Percentiles rank a stretch among this genome's conserved stretches.
These are phyloP conservation scores for Eupithecia insigniata DNA, from an alignment of 2,888 invertebrate species.

Conservation along the genomic window DNA sequence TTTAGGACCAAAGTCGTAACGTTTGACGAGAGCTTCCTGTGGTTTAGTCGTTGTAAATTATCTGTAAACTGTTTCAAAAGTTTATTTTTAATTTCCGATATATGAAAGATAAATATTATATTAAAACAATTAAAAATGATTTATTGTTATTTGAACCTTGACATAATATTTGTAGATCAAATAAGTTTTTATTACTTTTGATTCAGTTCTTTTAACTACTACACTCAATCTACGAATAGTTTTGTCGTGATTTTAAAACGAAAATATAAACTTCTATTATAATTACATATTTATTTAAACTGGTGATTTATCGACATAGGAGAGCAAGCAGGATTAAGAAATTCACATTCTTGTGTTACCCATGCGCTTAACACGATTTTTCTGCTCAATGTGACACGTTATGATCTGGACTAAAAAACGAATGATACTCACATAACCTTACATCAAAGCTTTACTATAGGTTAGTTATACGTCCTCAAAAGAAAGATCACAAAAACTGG, in stretches of 20 bases:
- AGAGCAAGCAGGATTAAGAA: neutral
- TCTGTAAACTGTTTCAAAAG: conserved; percentile 40
- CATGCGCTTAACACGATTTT: neutral
- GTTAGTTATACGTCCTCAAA: conserved; percentile 28
- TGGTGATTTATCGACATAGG: neutral
- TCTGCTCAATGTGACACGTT: neutral
- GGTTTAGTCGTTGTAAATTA: conserved; percentile 44
- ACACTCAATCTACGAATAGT: neutral
- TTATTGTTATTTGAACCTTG: conserved; percentile 22
- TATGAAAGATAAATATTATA: conserved; percentile 20
- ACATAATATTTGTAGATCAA: conserved; percentile 8
- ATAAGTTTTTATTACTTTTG: neutral
- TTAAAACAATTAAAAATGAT: conserved; percentile 32
- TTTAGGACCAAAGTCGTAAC: conserved; percentile 43
- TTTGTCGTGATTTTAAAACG: neutral
- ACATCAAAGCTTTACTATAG: conserved; percentile 8
- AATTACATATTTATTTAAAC: too few species aligned
- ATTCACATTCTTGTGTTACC: neutral
- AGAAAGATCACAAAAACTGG: conserved; percentile 48
- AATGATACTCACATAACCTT: neutral
- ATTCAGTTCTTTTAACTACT: neutral
- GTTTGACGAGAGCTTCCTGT: conserved; percentile 46
- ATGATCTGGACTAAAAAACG: neutral
- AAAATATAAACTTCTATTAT: neutral
- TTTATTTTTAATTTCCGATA: conserved; percentile 38